Conservation (phyloP, 2,888 invertebrate genomes). For the Eudemis profundana region DNA sequence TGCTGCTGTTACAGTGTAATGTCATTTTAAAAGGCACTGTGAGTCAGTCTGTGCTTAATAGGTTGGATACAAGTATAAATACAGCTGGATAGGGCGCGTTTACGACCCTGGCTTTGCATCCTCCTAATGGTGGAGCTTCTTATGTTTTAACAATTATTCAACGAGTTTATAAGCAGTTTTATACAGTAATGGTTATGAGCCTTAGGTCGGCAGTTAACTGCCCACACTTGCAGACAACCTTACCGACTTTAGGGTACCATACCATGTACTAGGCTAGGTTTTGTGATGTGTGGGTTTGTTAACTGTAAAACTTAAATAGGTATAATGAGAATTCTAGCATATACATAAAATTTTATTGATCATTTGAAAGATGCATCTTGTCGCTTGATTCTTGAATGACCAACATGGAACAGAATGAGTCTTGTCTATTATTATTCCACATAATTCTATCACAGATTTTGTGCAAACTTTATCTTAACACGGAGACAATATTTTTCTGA, state of each 20-base stretch:
- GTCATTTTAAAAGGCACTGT: conserved; percentile 41
- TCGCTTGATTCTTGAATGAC: too few species aligned
- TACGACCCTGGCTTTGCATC: conserved; percentile 36
- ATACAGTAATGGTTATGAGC: conserved; percentile 21
- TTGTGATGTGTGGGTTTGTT: background rate
- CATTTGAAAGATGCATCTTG: too few species aligned
- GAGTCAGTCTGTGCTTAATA: conserved; percentile 37
- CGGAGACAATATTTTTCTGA: too few species aligned
- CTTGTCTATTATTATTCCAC: too few species aligned
- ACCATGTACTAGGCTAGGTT: background rate
- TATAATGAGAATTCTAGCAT: too few species aligned
- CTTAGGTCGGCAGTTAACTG: conserved; percentile 1
- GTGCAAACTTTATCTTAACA: too few species aligned
- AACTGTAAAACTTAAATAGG: too few species aligned
- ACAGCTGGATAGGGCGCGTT: conserved; percentile 29
- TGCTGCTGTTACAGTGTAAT: conserved; percentile 36
- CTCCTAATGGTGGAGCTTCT: conserved; percentile 35
- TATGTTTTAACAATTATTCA: conserved; percentile 41
- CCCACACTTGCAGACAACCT: conserved; percentile 16
- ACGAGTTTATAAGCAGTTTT: conserved; percentile 35
- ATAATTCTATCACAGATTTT: too few species aligned
- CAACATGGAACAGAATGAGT: too few species aligned
- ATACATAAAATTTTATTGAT: too few species aligned
- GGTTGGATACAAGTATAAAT: conserved; percentile 31
- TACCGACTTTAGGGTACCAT: background rate